phyloP scores from a whole-genome alignment of 2,888 invertebrate genomes.

The Macrophya alboannulata region DNA sequence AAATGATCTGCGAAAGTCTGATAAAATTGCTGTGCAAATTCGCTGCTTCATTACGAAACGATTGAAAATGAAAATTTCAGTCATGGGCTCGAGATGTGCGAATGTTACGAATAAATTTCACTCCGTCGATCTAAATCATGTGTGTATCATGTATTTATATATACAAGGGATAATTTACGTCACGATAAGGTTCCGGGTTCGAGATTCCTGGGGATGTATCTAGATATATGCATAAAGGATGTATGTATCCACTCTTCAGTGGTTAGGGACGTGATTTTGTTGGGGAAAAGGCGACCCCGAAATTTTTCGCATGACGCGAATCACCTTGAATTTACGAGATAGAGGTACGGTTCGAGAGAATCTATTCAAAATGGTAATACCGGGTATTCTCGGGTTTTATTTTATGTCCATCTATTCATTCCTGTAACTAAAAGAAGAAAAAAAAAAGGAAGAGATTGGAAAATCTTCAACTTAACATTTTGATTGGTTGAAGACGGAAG shows the following conservation, averaged over 20 bases:
- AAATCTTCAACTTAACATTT: too few relatives aligned
- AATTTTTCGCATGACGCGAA: not conserved
- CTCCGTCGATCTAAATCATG: not conserved
- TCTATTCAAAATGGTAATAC: slow-evolving; percentile 43
- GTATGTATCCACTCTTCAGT: slow-evolving; percentile 1
- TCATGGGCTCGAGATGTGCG: not conserved
- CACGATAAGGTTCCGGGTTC: not conserved
- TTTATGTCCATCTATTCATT: not conserved
- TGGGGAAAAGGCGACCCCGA: not conserved
- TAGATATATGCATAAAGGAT: not conserved
- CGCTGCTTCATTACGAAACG: not conserved
- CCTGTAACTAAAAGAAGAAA: not conserved
- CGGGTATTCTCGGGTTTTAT: not conserved
- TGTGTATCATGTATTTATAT: not conserved
- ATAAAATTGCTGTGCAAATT: not conserved
- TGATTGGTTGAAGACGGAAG: not conserved
- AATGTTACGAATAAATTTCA: not conserved
- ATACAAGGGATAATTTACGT: not conserved
- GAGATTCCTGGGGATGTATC: not conserved
- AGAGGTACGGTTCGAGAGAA: not conserved
- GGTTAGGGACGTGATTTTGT: not conserved
- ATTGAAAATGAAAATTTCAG: not conserved
- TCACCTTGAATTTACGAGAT: slow-evolving; percentile 19
- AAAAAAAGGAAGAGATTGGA: not conserved
- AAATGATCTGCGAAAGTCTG: not conserved